Conservation (phyloP, 2,113 vertebrate genomes). For the Serinus canaria region DNA sequence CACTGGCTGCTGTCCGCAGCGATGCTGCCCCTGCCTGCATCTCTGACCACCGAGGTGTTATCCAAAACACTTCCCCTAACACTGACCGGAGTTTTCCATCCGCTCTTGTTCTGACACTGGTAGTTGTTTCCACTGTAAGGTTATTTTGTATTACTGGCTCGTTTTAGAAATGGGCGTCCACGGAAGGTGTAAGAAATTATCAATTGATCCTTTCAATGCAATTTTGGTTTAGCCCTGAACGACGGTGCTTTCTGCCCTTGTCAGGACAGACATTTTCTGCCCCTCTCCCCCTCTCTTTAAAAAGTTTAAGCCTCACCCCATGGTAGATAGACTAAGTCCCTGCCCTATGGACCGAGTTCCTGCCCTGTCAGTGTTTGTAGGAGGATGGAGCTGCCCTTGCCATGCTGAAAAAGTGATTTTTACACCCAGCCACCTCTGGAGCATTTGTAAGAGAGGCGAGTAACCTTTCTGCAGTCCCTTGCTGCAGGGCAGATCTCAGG, state of each 20-base stretch:
- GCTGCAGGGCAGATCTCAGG: background rate
- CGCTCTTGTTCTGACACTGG: too few species aligned
- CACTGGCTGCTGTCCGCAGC: background rate
- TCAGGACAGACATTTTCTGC: background rate
- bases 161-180: background rate
- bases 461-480: background rate
- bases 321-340: background rate
- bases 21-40: background rate
- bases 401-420: background rate
- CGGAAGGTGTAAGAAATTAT: background rate
- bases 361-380: too few species aligned
- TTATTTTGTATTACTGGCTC: background rate
- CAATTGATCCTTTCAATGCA: accelerated
- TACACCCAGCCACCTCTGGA: background rate
- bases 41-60: accelerated
- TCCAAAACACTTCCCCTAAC: accelerated
- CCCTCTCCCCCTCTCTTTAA: background rate
- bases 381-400: background rate
- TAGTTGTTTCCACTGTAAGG: accelerated
- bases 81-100: accelerated
- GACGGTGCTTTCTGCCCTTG: background rate
- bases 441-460: background rate
- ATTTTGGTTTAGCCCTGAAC: background rate
- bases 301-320: background rate
- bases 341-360: background rate